Evolutionary conservation across 2,113 vertebrate genomes (phyloP).

Genomic region (Laticauda colubrina): DNA sequence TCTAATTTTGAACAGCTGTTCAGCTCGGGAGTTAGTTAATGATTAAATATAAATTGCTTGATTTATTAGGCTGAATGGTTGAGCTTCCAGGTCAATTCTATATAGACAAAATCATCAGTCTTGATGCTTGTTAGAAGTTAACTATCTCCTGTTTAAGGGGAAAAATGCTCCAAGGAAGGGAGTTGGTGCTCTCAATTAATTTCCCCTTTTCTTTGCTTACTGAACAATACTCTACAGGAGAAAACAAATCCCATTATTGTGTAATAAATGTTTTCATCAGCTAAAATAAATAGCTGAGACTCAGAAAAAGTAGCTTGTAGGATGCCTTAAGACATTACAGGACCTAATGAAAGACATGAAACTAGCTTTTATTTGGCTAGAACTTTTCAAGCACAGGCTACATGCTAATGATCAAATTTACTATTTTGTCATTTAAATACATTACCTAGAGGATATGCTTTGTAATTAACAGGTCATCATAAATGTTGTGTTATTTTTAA

Average conservation of each 20-base stretch:
- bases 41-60: slow-evolving; percentile 99
- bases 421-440: neutral
- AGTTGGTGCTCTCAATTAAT: slow-evolving; percentile 74
- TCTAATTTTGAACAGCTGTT: slow-evolving; percentile 99
- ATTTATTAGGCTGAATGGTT: slow-evolving; percentile 99
- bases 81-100: slow-evolving; percentile 98
- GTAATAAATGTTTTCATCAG: slow-evolving; percentile 29
- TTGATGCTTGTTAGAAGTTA: slow-evolving; percentile 94
- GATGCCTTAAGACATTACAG: neutral
- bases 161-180: slow-evolving; percentile 83
- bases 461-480: neutral
- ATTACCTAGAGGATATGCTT: neutral
- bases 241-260: neutral
- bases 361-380: neutral
- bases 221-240: slow-evolving; percentile 18
- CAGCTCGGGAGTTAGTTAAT: slow-evolving; percentile 97
- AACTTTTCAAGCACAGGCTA: neutral
- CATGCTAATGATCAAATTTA: neutral
- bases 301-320: neutral
- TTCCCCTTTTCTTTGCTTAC: slow-evolving; percentile 37
- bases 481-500: neutral
- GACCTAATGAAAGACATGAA: accelerated
- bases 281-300: neutral
- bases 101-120: slow-evolving; percentile 99
- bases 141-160: slow-evolving; percentile 81